A percentile compares a stretch with the other conserved stretches of the same genome.
These are phyloP conservation scores for Leptosomus discolor DNA, from an alignment of 2,113 vertebrate species.

Conservation along the genomic window DNA sequence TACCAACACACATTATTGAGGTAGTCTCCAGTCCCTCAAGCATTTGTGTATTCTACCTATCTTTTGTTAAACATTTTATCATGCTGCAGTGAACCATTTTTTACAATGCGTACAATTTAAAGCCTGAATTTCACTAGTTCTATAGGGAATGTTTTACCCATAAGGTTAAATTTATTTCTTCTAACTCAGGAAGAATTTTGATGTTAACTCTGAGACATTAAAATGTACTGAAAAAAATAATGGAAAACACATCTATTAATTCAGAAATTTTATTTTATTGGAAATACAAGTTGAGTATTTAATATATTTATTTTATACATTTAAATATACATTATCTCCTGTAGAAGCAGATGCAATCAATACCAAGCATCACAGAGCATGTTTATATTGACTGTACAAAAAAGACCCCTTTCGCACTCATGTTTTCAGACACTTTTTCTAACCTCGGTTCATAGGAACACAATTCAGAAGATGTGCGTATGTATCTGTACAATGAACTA, in stretches of 20 bases:
- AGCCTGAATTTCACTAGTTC: neutral
- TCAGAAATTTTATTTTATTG: neutral
- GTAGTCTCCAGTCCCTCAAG: neutral
- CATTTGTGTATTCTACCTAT: neutral
- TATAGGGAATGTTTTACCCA: neutral
- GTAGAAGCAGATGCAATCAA: neutral
- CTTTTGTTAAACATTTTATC: neutral
- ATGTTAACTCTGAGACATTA: neutral
- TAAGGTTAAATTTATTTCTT: neutral
- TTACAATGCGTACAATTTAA: neutral
- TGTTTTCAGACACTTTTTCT: neutral
- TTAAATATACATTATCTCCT: neutral
- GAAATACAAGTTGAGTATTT: neutral
- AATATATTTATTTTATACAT: neutral
- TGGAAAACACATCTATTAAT: neutral
- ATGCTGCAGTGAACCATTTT: neutral
- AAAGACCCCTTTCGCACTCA: neutral
- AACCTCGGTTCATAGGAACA: neutral
- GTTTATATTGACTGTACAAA: conserved; percentile 8
- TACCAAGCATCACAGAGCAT: neutral
- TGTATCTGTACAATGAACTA: neutral
- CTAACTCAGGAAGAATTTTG: neutral
- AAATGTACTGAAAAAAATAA: neutral
- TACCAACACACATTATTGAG: neutral
- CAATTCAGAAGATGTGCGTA: neutral